A percentile compares a stretch with the other conserved stretches of the same genome.
Conservation (phyloP, 2,888 invertebrate genomes). For the Holacanthella duospinosa region DNA sequence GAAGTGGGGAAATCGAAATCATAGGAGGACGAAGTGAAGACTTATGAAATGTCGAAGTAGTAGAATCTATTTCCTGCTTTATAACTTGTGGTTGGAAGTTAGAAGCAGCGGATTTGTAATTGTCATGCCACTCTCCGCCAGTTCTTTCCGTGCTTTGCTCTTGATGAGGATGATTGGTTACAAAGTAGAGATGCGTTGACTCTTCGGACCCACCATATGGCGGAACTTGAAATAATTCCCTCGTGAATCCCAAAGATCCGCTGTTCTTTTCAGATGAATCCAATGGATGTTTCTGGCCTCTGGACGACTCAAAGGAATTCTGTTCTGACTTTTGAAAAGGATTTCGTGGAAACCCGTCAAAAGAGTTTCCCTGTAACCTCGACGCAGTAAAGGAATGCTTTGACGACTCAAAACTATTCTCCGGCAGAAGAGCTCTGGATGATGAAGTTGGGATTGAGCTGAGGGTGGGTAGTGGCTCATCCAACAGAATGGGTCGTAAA, state of each 20-base stretch:
- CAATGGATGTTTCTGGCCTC: not conserved
- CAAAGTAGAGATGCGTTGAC: not conserved
- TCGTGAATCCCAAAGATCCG: not conserved
- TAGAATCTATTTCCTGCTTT: not conserved
- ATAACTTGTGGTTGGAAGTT: not conserved
- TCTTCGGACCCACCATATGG: not conserved
- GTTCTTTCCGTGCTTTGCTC: not conserved
- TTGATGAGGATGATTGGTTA: too few relatives aligned
- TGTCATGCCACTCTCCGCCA: not conserved
- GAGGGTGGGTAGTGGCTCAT: not conserved
- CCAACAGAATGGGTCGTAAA: conserved; percentile 24
- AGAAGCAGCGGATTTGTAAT: not conserved
- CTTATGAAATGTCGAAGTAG: not conserved
- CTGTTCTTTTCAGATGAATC: not conserved
- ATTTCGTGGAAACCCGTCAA: not conserved
- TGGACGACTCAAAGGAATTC: not conserved
- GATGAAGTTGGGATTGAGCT: not conserved
- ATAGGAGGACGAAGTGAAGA: conserved; percentile 7
- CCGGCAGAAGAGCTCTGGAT: not conserved
- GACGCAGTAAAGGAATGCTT: not conserved
- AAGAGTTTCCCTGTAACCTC: not conserved
- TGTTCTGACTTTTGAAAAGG: too few relatives aligned
- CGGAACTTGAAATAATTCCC: not conserved
- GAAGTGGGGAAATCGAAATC: conserved; percentile 16
- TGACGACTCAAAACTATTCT: not conserved